Base-by-base conservation (phyloP, 2,113 vertebrate species). In the Hippocampus barbouri region DNA sequence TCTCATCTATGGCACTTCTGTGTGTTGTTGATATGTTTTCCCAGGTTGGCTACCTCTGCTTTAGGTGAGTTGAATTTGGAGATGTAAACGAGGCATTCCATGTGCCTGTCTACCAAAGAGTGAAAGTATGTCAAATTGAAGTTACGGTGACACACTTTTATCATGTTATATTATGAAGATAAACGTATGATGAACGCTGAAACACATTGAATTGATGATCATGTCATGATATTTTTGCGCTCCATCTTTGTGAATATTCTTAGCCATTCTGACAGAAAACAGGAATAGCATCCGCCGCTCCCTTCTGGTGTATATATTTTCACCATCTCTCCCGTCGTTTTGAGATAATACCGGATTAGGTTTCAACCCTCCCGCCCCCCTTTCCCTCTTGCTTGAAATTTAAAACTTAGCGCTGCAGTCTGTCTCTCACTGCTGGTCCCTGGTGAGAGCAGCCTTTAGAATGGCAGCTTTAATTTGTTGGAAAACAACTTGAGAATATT, bases 401-500 rank as follows among this genome's bases (percentile, higher is more conserved):
- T 83, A 83, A 89, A 89, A 88, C 86, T 88, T 86, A 60, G 75
- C 71, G 71, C 76, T 70, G 81, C 80, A 78, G 71, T 72, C 75
- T 76, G 73, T 79, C 81, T 89, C 79, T 84, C 79, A 27, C 71
- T 54, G 49, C 68, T 9, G 66, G 75, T 90, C 86, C 82, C 86
- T 41, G 66, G 76, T 81, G 87, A 90, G 84, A 79, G 71, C 78
- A 83, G 75, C 70, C 79, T 74, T 61, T 70, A 88, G 83, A 90
- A 87, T 89, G 90, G 85, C 87, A 88, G 89, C 85, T 93, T 92
- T 93, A 90, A 92, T 92, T 92, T 91, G 85, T 80, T 86, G 85
- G 80, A 89, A 92, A 92, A 92, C 89, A 92, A 92, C 84, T 89
- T 78, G 80, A 89, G 84, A 91, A 91, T 91, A 92, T 92, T 90